Base-by-base conservation (phyloP, 2,888 invertebrate genomes). In the Tipula unca region DNA sequence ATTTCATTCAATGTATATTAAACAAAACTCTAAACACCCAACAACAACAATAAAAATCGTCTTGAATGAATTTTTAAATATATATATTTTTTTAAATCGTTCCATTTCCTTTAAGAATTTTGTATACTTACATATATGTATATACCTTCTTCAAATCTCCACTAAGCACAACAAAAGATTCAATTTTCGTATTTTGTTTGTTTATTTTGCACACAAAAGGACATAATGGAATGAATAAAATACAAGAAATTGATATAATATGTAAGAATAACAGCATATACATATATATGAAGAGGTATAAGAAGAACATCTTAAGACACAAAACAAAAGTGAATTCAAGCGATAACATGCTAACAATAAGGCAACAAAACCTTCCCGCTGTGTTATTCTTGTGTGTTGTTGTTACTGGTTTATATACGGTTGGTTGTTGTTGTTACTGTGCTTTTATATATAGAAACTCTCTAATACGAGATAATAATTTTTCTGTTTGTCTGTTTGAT, bases 341-440 rank as follows among this genome's bases (percentile, higher is more conserved):
- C 91, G 91, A 90, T 91, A 90, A 91, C 91, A 90, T 90, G 90
- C 90, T 88, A 90, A 90, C 91, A 90, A 91, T 90, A 90, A 90
- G 90, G 89, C 88, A 90, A 90, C 91, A 90, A 90, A 90, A 89
- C 89, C 88, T 88, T 89, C 91, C 90, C 89, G 91, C 90, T 89
- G 91, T 88, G 90, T 39, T 84, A 69, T 69, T 69, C 69, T 69
- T 25, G 69, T 69, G n/a, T 13, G 25, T 69, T 69, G 69, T 69
- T 69, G 25, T 20, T 69, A 8, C 25, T 25, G 25, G 20, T 69
- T 69, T 69, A 48, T 10, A 14, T 17, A n/a, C 48, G 10, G 4
- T 6, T 32, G 32, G 4, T 32, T 32, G 6, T 32, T 69, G 8
- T 4, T 69, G 25, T 25, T 69, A 10, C 25, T 69, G 69, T 69